Evolutionary conservation across 2,888 invertebrate genomes (phyloP).

Genomic region (Torymus texanus): DNA sequence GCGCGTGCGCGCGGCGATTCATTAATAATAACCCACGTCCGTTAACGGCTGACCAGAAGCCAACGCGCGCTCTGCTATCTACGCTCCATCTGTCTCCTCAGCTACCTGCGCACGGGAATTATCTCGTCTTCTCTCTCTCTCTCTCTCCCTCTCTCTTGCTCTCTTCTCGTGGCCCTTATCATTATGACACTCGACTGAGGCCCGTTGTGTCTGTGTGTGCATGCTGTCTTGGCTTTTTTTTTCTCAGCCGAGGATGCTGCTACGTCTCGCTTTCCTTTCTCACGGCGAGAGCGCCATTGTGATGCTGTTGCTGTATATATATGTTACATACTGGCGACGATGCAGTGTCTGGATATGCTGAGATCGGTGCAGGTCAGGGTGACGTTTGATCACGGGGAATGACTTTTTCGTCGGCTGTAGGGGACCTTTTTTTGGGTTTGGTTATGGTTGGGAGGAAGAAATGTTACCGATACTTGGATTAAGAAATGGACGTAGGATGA

Average conservation of each 20-base stretch:
- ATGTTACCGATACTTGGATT: too few species aligned
- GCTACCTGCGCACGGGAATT: conserved; percentile 38
- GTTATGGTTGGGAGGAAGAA: too few species aligned
- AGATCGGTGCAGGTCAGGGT: too few species aligned
- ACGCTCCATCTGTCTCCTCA: conserved; percentile 25
- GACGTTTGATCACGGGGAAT: too few species aligned
- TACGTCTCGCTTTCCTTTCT: background rate
- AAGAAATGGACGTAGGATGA: too few species aligned
- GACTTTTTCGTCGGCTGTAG: too few species aligned
- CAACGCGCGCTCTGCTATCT: conserved; percentile 38
- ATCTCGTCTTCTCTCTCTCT: conserved; percentile 43
- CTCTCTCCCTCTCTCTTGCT: background rate
- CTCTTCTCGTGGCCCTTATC: conserved; percentile 39
- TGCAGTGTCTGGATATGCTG: too few species aligned
- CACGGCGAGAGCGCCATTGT: too few species aligned
- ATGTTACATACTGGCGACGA: too few species aligned
- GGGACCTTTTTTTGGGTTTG: too few species aligned
- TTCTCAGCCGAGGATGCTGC: background rate
- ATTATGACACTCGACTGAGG: conserved; percentile 45
- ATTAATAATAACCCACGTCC: conserved; percentile 64
- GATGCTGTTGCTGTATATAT: too few species aligned
- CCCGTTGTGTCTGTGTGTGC: background rate
- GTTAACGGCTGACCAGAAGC: conserved; percentile 64
- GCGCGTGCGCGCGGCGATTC: conserved; percentile 53
- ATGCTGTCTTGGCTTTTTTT: background rate